Conservation (phyloP, 1,140 invertebrate species). For the Bombus fervidus region DNA sequence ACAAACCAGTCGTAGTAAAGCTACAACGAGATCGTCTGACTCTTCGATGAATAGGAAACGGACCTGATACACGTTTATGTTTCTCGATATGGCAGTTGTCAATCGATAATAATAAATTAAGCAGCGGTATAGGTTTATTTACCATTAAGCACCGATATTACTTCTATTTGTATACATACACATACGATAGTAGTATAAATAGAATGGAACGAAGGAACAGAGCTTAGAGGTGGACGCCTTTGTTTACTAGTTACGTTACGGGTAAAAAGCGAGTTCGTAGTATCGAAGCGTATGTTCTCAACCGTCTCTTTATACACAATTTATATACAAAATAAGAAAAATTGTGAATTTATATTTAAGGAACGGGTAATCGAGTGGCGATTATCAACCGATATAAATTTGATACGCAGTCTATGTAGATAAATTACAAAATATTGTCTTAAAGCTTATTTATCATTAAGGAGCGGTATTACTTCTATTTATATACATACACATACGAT, state of each 20-base stretch:
- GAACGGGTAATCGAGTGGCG: not conserved
- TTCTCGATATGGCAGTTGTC: not conserved
- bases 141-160: not conserved
- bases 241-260: not conserved
- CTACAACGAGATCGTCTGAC: not conserved
- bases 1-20: not conserved
- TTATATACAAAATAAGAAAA: not conserved
- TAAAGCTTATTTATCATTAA: not conserved
- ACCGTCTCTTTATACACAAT: rapidly evolving
- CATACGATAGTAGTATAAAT: not conserved
- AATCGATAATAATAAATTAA: not conserved
- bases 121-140: not conserved
- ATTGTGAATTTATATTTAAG: not conserved
- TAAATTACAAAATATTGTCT: not conserved
- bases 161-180: not conserved
- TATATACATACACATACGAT: not conserved
- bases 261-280: not conserved
- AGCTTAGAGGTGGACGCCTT: not conserved
- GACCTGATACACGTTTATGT: not conserved
- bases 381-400: not conserved
- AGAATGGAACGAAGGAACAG: not conserved
- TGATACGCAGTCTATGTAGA: not conserved
- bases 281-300: not conserved
- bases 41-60: not conserved
- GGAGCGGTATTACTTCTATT: not conserved